These are phyloP conservation scores for Drosophila quadrilineata DNA, from an alignment of 1,140 invertebrate species.

Conservation along the genomic window DNA sequence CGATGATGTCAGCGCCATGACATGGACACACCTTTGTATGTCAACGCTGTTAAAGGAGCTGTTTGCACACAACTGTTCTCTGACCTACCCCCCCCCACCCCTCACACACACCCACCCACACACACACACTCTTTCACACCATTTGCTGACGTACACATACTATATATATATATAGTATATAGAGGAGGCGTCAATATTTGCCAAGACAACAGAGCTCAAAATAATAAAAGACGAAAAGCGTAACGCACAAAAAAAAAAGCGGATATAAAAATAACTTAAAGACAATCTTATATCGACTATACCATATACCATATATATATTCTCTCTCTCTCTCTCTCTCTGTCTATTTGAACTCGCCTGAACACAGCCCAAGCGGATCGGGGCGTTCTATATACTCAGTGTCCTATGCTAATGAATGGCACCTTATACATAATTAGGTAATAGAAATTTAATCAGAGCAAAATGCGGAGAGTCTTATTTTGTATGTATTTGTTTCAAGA, in stretches of 20 bases:
- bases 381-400: slow-evolving; percentile 78
- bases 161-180: not conserved
- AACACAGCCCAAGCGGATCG: slow-evolving; percentile 72
- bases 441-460: too few relatives aligned
- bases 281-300: slow-evolving; percentile 9
- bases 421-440: slow-evolving; percentile 81
- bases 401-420: slow-evolving; percentile 80
- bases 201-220: too few relatives aligned
- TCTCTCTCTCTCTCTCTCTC: too few relatives aligned
- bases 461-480: slow-evolving; percentile 45
- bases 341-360: slow-evolving; percentile 59
- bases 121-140: slow-evolving; percentile 3
- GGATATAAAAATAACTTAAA: slow-evolving; percentile 1
- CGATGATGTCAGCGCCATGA: slow-evolving; percentile 64
- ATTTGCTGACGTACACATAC: not conserved
- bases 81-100: slow-evolving; percentile 35
- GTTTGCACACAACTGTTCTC: slow-evolving; percentile 53
- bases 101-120: slow-evolving; percentile 15
- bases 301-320: slow-evolving; percentile 35
- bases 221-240: not conserved
- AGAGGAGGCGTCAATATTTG: slow-evolving; percentile 19
- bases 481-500: slow-evolving; percentile 21
- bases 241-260: not conserved
- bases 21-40: slow-evolving; percentile 66
- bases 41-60: slow-evolving; percentile 61